Conservation (phyloP, 2,113 vertebrate genomes). For the Noctilio leporinus region DNA sequence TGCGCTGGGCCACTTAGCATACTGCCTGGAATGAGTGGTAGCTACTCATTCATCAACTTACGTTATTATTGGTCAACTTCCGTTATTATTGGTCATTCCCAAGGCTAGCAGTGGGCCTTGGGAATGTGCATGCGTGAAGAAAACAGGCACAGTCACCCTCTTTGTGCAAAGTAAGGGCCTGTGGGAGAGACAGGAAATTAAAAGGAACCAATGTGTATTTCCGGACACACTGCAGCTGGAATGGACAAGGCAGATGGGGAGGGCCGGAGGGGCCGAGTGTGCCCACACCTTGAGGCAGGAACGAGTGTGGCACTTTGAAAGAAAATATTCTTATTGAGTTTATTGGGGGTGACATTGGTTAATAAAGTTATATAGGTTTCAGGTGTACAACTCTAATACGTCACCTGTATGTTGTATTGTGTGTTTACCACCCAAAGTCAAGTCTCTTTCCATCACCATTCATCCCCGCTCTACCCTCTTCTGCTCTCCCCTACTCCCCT, state of each 20-base stretch:
- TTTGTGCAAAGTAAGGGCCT: background rate
- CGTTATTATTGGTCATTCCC: background rate
- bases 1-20: background rate
- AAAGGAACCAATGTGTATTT: background rate
- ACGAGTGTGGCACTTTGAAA: background rate
- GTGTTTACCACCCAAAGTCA: no score
- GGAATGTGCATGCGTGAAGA: background rate
- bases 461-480: no score
- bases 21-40: background rate
- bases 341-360: no score
- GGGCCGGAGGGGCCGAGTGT: background rate
- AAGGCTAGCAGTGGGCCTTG: background rate
- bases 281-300: background rate
- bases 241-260: background rate
- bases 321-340: no score
- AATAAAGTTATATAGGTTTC: no score
- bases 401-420: no score
- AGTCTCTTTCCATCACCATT: no score
- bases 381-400: no score
- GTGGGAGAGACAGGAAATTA: background rate
- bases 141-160: background rate
- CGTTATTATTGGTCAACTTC: no score
- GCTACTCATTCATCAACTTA: background rate
- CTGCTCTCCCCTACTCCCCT: no score
- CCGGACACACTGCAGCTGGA: background rate